These are phyloP conservation scores for Drosophila gunungcola DNA, from an alignment of 1,140 invertebrate genomes.

Conservation along the genomic window DNA sequence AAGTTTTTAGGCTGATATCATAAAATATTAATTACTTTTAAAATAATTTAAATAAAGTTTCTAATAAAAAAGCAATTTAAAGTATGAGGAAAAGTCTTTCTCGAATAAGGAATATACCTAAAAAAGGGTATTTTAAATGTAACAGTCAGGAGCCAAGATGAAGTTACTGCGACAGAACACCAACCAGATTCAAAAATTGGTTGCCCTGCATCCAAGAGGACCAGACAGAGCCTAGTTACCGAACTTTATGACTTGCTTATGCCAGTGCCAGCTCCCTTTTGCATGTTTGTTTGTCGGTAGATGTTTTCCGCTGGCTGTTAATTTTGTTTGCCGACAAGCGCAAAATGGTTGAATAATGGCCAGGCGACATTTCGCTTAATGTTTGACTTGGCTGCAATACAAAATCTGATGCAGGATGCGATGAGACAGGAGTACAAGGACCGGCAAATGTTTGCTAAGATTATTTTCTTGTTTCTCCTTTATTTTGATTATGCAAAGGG, in stretches of 20 bases:
- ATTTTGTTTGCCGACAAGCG: constrained; percentile 47
- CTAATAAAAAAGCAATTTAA: background rate
- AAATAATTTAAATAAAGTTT: background rate
- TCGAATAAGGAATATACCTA: background rate
- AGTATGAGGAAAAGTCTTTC: background rate
- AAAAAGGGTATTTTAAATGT: constrained; percentile 4
- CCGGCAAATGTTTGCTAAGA: constrained; percentile 36
- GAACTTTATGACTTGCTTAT: constrained; percentile 58
- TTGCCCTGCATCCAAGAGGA: constrained; percentile 14
- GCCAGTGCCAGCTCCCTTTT: constrained; percentile 8
- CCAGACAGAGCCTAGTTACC: constrained; percentile 34
- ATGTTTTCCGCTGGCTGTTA: constrained; percentile 39
- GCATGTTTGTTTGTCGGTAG: constrained; percentile 29
- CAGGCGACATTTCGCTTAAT: constrained; percentile 54
- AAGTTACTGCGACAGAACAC: constrained; percentile 13
- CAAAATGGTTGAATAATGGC: constrained; percentile 70
- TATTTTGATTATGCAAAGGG: constrained; percentile 39
- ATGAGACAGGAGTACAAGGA: constrained; percentile 13
- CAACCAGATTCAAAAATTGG: constrained; percentile 16
- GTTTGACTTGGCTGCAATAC: constrained; percentile 49
- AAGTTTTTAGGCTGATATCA: too few species aligned
- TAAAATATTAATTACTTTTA: too few species aligned
- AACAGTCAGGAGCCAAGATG: background rate
- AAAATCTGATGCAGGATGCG: constrained; percentile 40
- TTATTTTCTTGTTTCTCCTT: constrained; percentile 37